Evolutionary conservation across 2,113 vertebrate genomes (phyloP).

Genomic region (Gallinago media): DNA sequence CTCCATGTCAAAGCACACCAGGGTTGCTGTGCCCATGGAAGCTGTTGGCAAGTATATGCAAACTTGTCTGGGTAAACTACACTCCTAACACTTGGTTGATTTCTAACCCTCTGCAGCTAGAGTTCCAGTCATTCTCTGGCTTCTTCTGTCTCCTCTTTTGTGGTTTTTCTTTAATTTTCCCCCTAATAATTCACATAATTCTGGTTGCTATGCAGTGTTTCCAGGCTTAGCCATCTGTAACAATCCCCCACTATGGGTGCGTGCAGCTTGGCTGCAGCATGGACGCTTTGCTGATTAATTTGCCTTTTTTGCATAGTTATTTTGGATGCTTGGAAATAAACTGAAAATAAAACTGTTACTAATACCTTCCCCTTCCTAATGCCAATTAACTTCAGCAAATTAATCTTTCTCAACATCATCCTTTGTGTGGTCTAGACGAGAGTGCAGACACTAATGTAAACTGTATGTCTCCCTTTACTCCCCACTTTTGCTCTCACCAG

Average conservation of each 20-base stretch:
- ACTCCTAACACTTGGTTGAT: neutral
- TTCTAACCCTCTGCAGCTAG: neutral
- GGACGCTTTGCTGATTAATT: constrained; percentile 2
- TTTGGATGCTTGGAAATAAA: constrained; percentile 12
- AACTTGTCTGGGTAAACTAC: neutral
- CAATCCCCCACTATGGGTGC: neutral
- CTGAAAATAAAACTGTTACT: constrained; percentile 11
- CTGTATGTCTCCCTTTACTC: neutral
- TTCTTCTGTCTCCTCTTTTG: neutral
- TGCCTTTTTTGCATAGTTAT: neutral
- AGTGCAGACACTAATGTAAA: neutral
- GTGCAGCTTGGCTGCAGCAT: constrained; percentile 11
- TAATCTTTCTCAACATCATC: neutral
- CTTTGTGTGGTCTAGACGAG: constrained; percentile 1
- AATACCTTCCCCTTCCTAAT: neutral
- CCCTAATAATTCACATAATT: neutral
- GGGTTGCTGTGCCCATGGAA: neutral
- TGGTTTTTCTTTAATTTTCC: neutral
- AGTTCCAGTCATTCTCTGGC: neutral
- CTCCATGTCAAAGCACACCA: neutral
- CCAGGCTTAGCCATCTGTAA: constrained; percentile 10
- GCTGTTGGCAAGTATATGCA: neutral
- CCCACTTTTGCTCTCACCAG: neutral
- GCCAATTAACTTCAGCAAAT: neutral
- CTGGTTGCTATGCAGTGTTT: constrained; percentile 54